Evolutionary conservation across 2,888 invertebrate genomes (phyloP), one percentile per base, ranked within the genome.

Genomic region (Stenurella melanura): DNA sequence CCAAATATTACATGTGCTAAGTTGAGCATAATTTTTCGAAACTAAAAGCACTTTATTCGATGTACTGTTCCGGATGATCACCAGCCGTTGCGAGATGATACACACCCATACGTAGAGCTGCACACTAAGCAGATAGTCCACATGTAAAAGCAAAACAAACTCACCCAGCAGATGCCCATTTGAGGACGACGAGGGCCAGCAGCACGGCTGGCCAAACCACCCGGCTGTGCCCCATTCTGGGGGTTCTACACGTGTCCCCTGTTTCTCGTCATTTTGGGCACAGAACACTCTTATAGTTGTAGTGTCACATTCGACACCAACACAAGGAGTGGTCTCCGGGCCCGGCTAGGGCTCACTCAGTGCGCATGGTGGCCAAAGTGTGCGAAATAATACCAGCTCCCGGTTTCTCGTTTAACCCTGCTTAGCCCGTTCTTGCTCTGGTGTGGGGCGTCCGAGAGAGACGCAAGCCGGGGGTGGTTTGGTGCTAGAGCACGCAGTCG

Each of bases 171-270:
- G 88, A 89, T 85, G 89, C 89, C 88, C 86, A 87, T 79, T 85
- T 85, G 74, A 88, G 84, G 89, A 91, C 91, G 88, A 78, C 19
- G 18, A 93, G 91, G 90, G 91, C 91, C 90, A 93, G 91, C 89
- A 85, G 85, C 85, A 80, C 84, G 85, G 85, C 91, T 89, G 89
- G 89, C 91, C 85, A 92, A 90, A 91, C 92, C 87, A 88, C 87
- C 88, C 91, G 90, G 92, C 92, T 87, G 87, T 86, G 87, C 88
- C 88, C 88, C 89, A 88, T 89, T 85, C 89, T 87, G 88, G 89
- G 88, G 89, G 88, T 87, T 88, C 89, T 89, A 89, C 89, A 90
- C 90, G 89, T 89, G 90, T 88, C 89, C 89, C 88, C 88, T 88
- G 71, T 73, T 78, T 75, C 80, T 83, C 82, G 82, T 78, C 82